These are phyloP conservation scores for Palloptera scutellata DNA, from an alignment of 2,888 invertebrate species.

Conservation along the genomic window DNA sequence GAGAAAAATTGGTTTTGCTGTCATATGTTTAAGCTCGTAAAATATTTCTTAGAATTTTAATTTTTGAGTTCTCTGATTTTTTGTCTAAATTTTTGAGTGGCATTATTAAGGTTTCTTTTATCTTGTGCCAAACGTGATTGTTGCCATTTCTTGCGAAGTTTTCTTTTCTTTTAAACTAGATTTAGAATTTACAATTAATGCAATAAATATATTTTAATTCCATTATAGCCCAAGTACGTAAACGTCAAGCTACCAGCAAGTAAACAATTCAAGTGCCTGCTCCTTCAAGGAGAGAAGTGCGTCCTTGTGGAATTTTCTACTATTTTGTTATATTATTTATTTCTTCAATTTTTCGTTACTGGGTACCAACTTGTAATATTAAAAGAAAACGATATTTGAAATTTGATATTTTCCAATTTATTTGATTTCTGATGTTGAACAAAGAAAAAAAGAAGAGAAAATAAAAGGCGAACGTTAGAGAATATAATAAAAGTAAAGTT, in stretches of 20 bases:
- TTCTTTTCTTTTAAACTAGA: no score
- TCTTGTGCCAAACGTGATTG: no score
- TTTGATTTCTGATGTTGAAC: slow-evolving; percentile 35
- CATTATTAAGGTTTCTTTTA: no score
- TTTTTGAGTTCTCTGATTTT: no score
- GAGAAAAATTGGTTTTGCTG: no score
- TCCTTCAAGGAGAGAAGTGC: slow-evolving; percentile 26
- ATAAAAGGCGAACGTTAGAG: neutral
- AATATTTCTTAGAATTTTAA: no score
- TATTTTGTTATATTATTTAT: neutral
- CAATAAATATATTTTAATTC: neutral
- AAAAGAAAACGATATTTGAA: slow-evolving; percentile 37
- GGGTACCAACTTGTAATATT: slow-evolving; percentile 8
- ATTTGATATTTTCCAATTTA: slow-evolving; percentile 50
- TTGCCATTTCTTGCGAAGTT: no score
- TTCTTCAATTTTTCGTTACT: no score
- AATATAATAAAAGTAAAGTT: slow-evolving; percentile 36
- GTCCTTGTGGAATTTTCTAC: slow-evolving; percentile 4
- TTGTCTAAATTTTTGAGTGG: no score
- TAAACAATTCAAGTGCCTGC: slow-evolving; percentile 47
- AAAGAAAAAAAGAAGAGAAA: slow-evolving; percentile 38
- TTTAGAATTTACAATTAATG: slow-evolving; percentile 11
- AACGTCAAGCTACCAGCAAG: slow-evolving; percentile 8
- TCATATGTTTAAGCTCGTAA: no score
- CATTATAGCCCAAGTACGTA: neutral